Evolutionary conservation across 2,113 vertebrate genomes (phyloP), one percentile per base, ranked within the genome.

Genomic region (Colossoma macropomum): DNA sequence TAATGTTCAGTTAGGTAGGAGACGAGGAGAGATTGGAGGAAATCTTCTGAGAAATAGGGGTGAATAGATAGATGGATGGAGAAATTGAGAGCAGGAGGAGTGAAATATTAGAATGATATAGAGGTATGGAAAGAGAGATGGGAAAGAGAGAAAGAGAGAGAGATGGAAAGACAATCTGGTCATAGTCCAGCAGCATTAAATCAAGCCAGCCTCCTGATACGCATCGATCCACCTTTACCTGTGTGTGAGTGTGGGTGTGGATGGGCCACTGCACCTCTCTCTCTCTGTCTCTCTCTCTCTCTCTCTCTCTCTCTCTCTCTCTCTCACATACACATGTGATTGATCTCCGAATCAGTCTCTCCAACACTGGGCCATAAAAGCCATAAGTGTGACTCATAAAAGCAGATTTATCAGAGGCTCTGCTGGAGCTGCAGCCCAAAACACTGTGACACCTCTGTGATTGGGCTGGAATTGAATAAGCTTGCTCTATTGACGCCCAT

Each of bases 261-360:
- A 8, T 30, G 63, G 41, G 41, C 41, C 9, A 45, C 41, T 45
- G 41, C 41, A 45, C 41, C 41, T 13, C 73, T 41, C 81, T 75
- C 30, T 62, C 72, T 52, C 68, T 34, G 15, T 11, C 75, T 59
- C 69, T 16, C 76, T 52, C 73, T 38, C 41, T 13, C 73, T 38
- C 81, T 75, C 32, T 63, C 73, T 52, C 74, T n/a, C 15, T 7
- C 75, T 48, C 75, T 16, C 76, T 54, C 74, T 54, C 73, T 56
- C 85, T 23, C 63, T 32, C 69, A 82, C 59, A 77, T 76, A 81
- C 75, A 62, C 72, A 48, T 27, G 68, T 85, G 86, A 87, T 87
- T 87, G 86, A 87, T 85, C 86, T 83, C 81, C 82, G 78, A 87
- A 87, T 87, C 78, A 85, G 86, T 79, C 81, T 78, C 84, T 81